A percentile compares a stretch with the other conserved stretches of the same genome.
Evolutionary conservation across 2,113 vertebrate species (phyloP).

Genomic region (Pimephales promelas): DNA sequence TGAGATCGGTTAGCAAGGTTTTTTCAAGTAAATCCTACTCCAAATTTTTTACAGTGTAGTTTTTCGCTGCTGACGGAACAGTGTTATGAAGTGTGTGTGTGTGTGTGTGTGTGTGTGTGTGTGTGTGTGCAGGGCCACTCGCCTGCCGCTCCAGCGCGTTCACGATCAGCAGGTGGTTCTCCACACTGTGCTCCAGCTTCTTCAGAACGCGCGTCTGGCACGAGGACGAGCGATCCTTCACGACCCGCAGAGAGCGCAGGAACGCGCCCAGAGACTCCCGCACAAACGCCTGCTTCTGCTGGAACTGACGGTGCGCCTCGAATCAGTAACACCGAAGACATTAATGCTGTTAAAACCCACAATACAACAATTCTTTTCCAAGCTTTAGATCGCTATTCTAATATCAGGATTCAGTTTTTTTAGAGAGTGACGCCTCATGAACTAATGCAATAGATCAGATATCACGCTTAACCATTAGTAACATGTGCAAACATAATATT

Average conservation of each 20-base stretch:
- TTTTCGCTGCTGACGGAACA: no score
- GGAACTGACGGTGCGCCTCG: slow-evolving; percentile 49
- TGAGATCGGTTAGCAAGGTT: no score
- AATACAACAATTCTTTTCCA: background rate
- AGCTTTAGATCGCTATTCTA: background rate
- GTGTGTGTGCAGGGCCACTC: no score
- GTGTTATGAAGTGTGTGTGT: no score
- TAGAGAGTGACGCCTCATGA: no score
- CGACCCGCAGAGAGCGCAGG: background rate
- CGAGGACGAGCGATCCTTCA: background rate
- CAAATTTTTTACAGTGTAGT: no score
- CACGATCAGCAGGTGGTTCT: slow-evolving; percentile 50
- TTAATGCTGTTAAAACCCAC: background rate
- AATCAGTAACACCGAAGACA: slow-evolving; percentile 4
- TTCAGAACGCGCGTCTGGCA: slow-evolving; percentile 48
- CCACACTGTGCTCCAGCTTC: slow-evolving; percentile 26
- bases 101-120: no score
- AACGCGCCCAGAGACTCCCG: slow-evolving; percentile 47
- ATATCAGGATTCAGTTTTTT: no score
- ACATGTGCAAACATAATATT: no score
- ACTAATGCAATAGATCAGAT: no score
- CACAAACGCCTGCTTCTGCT: slow-evolving; percentile 61
- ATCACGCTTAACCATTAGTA: no score
- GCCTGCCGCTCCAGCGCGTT: slow-evolving; percentile 42
- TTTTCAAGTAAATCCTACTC: no score